Base-by-base conservation (phyloP, 1,140 invertebrate genomes). In the Musca domestica region DNA sequence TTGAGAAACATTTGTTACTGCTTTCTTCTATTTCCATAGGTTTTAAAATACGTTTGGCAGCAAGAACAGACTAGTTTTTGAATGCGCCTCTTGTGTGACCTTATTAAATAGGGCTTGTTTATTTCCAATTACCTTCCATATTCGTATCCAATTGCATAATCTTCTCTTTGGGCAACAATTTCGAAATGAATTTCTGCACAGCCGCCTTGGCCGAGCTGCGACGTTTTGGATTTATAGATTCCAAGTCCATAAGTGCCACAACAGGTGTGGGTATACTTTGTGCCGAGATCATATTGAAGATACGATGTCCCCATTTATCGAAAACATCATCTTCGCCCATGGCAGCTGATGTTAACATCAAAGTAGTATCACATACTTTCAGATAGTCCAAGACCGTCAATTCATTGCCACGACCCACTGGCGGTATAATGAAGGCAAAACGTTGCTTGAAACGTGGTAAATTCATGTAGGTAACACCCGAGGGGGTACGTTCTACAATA, bases 81-180 rank as follows among this genome's bases (percentile, higher is more conserved):
- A 10, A 17, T 19, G n/a, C 22, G 1, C n/a, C 27, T 27, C 48
- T 49, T 15, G n/a, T n/a, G n/a, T n/a, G n/a, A n/a, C n/a, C n/a
- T n/a, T n/a, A n/a, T n/a, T n/a, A n/a, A n/a, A n/a, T n/a, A n/a
- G n/a, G n/a, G n/a, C n/a, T n/a, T n/a, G n/a, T n/a, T n/a, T n/a
- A n/a, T n/a, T n/a, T n/a, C n/a, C n/a, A n/a, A n/a, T 15, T 58
- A 67, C 87, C 91, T 84, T 97, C 95, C 48, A 86, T 83, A 63
- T 84, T 80, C 71, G 89, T 92, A 72, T 95, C 92, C 67, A 96
- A 77, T 56, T 86, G 83, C 75, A 90, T 87, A 2, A 95, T 72
- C 84, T 96, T 96, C 77, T 93, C 91, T 71, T 91, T 88, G 2
- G 93, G 92, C 70, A 95, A 85, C 87, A 91, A 91, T 77, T 90